phyloP scores from a whole-genome alignment of 1,140 invertebrate genomes.

The Apis florea region DNA sequence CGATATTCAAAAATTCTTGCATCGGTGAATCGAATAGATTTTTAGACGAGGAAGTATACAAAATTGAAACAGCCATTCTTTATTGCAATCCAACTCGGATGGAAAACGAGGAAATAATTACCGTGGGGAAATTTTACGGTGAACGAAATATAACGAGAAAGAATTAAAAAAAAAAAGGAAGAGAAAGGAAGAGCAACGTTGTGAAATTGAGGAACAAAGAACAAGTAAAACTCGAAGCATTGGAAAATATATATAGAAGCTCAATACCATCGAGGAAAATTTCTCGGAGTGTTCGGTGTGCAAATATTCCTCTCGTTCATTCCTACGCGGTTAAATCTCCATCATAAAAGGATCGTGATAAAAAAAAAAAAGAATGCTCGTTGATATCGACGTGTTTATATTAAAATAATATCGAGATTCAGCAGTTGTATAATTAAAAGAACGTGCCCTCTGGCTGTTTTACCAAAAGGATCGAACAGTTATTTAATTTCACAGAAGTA shows the following conservation, averaged over 20 bases:
- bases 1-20: no score
- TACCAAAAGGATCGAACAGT: background rate
- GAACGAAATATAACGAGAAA: background rate
- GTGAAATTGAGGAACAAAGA: slow-evolving; percentile 32
- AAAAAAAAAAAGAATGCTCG: slow-evolving; percentile 16
- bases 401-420: slow-evolving; percentile 53
- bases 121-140: slow-evolving; percentile 3
- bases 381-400: slow-evolving; percentile 56
- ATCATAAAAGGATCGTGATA: slow-evolving; percentile 35
- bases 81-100: background rate
- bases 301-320: slow-evolving; percentile 21
- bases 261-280: slow-evolving; percentile 53
- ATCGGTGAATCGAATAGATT: no score
- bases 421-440: slow-evolving; percentile 33
- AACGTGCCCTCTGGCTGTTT: background rate
- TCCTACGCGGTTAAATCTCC: slow-evolving; percentile 4
- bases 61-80: slow-evolving; percentile 8
- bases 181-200: background rate
- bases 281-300: slow-evolving; percentile 21
- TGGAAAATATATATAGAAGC: slow-evolving; percentile 46
- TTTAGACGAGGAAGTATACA: background rate
- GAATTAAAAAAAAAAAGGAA: background rate
- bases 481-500: slow-evolving; percentile 6
- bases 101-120: slow-evolving; percentile 19
- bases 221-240: slow-evolving; percentile 37